Conservation (phyloP, 2,113 vertebrate species). For the Clupea harengus region DNA sequence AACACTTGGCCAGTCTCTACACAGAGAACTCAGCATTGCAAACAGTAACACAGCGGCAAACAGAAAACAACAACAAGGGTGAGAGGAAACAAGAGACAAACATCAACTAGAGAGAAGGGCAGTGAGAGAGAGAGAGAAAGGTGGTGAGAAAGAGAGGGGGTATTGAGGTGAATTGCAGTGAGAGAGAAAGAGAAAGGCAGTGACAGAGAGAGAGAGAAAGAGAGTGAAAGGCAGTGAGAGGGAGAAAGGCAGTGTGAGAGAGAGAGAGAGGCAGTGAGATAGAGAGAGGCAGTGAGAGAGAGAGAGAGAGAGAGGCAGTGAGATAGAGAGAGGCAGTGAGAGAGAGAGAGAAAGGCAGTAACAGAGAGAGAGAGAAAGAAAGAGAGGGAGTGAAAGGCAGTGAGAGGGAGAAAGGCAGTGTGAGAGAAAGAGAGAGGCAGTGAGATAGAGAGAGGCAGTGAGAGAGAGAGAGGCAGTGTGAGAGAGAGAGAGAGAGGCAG, state of each 20-base stretch:
- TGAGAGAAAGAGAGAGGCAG: neutral
- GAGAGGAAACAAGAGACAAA: neutral
- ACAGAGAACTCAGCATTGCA: neutral
- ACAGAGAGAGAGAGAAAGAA: no score
- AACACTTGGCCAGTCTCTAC: neutral
- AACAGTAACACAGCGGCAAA: conserved; percentile 10
- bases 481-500: neutral
- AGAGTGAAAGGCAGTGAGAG: neutral
- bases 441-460: neutral
- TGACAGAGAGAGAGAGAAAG: no score
- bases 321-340: neutral
- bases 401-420: neutral
- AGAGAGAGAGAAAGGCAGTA: neutral
- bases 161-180: neutral
- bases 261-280: neutral
- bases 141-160: neutral
- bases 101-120: neutral
- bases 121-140: neutral
- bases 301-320: neutral
- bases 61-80: neutral
- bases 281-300: neutral
- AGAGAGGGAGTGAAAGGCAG: no score
- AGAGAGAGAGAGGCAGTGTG: no score
- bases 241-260: no score
- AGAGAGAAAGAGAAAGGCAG: neutral